Evolutionary conservation across 1,140 invertebrate genomes (phyloP).

Genomic region (Aphis gossypii): DNA sequence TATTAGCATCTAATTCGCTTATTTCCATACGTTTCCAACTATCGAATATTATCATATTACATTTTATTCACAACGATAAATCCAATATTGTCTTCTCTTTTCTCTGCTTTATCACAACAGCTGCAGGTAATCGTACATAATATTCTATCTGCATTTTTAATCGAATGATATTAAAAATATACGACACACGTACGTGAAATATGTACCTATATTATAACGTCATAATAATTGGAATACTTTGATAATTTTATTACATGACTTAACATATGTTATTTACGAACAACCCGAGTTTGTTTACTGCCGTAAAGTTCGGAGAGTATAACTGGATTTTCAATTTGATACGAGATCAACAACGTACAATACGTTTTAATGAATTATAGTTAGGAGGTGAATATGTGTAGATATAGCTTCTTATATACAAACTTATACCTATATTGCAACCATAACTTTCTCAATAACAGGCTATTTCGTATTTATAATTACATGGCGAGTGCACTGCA

Average conservation of each 20-base stretch:
- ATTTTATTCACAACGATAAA: not conserved
- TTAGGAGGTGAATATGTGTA: not conserved
- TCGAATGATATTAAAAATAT: not conserved
- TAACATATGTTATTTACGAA: slow-evolving; percentile 19
- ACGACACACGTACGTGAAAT: not conserved
- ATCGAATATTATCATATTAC: not conserved
- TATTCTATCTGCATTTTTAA: not conserved
- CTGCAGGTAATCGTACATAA: no score
- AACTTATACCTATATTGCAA: not conserved
- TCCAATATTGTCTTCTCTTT: not conserved
- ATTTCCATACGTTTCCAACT: not conserved
- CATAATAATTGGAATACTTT: not conserved
- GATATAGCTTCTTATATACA: not conserved
- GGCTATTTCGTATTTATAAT: slow-evolving; percentile 32
- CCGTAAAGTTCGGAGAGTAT: not conserved
- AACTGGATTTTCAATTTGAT: slow-evolving; percentile 19
- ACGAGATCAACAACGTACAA: not conserved
- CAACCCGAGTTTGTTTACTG: not conserved
- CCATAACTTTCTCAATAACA: slow-evolving; percentile 5
- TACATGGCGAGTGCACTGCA: not conserved
- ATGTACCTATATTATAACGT: not conserved
- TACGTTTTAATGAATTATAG: slow-evolving; percentile 29
- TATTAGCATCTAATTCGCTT: not conserved
- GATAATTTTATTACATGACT: not conserved
- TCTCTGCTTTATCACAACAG: not conserved